A percentile compares a stretch with the other conserved stretches of the same genome.
phyloP scores from a whole-genome alignment of 2,797 vertebrate genomes.

The Trematomus bernacchii region DNA sequence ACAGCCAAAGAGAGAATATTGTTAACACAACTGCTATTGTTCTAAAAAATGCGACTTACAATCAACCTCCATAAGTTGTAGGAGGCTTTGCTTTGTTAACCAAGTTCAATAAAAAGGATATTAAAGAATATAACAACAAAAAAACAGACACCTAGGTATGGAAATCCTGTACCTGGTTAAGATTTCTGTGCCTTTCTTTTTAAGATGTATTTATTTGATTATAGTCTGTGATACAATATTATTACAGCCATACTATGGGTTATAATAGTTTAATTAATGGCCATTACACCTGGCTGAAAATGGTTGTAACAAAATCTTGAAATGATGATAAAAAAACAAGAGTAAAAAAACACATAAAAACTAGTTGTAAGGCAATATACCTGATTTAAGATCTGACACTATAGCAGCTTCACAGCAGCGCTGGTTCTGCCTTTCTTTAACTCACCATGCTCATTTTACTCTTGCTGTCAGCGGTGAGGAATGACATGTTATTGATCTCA shows the following conservation, averaged over 20 bases:
- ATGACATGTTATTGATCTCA: slow-evolving; percentile 99
- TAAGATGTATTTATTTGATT: slow-evolving; percentile 26
- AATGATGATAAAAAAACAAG: not conserved
- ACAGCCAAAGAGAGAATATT: slow-evolving; percentile 84
- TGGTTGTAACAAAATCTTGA: slow-evolving; percentile 10
- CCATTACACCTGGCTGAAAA: slow-evolving; percentile 26
- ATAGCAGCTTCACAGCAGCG: not conserved
- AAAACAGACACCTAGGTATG: not conserved
- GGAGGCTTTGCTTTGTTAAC: slow-evolving; percentile 29
- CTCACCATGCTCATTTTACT: slow-evolving; percentile 98
- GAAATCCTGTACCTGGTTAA: slow-evolving; percentile 44
- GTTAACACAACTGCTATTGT: slow-evolving; percentile 79
- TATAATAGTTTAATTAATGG: slow-evolving; percentile 6
- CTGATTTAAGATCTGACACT: slow-evolving; percentile 14
- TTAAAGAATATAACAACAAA: slow-evolving; percentile 8
- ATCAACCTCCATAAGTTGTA: slow-evolving; percentile 42
- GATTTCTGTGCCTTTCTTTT: slow-evolving; percentile 23
- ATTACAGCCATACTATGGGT: slow-evolving; percentile 9
- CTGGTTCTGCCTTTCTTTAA: not conserved
- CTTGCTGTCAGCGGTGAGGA: slow-evolving; percentile 96
- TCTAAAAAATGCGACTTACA: slow-evolving; percentile 45
- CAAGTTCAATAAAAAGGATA: slow-evolving; percentile 28
- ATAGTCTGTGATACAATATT: slow-evolving; percentile 19
- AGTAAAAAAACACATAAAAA: slow-evolving; percentile 14
- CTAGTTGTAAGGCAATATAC: slow-evolving; percentile 18